phyloP scores from a whole-genome alignment of 2,113 vertebrate species.

The Microtus ochrogaster region DNA sequence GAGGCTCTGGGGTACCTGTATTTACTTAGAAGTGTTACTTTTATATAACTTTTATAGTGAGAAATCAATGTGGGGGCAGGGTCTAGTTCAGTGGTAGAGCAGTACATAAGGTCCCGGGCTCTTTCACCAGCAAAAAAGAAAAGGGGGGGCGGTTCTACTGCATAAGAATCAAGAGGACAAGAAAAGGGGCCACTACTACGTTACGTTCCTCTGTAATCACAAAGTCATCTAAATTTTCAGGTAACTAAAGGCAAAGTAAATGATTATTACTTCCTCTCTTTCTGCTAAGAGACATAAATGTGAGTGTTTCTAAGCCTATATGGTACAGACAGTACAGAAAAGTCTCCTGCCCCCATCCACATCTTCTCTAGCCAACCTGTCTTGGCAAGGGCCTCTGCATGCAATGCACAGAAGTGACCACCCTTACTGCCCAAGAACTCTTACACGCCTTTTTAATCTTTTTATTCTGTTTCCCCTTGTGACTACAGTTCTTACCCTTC shows the following conservation, averaged over 20 bases:
- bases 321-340: background rate
- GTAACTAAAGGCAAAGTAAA: conserved; percentile 22
- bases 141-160: background rate
- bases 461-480: background rate
- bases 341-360: too few relatives aligned
- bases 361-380: too few relatives aligned
- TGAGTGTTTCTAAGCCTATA: background rate
- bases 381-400: background rate
- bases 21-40: conserved; percentile 75
- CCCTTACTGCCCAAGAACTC: background rate
- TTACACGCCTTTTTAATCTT: background rate
- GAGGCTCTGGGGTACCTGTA: conserved; percentile 66
- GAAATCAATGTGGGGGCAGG: conserved; percentile 39
- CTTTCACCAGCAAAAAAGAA: background rate
- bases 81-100: background rate
- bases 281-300: background rate
- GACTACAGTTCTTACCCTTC: background rate
- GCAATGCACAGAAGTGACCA: background rate
- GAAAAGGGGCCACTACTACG: conserved; percentile 51
- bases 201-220: conserved; percentile 52
- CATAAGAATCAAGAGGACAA: conserved; percentile 21
- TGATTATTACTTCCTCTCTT: background rate
- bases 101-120: background rate
- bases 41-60: conserved; percentile 74
- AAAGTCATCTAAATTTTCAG: background rate